Evolutionary conservation across 2,888 invertebrate species (phyloP).

Genomic region (Andricus quercusramuli): DNA sequence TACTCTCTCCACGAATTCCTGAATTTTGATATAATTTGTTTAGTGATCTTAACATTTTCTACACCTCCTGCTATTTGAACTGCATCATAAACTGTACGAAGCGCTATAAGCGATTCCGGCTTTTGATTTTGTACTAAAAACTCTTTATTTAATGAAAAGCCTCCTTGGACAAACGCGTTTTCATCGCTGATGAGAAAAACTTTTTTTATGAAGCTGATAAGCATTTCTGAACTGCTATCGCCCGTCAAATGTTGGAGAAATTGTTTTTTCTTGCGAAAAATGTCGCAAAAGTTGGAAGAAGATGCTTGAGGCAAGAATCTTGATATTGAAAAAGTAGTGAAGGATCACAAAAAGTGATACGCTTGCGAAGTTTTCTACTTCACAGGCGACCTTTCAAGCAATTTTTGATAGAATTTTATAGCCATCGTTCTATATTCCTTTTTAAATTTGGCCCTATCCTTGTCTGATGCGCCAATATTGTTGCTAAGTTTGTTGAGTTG

Average conservation of each 20-base stretch:
- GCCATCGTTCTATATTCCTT: too few species aligned
- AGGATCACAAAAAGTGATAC: neutral
- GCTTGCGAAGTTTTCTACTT: slow-evolving; percentile 13
- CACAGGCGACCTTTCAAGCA: too few species aligned
- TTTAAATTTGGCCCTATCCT: too few species aligned
- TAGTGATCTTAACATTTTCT: neutral
- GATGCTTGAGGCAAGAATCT: neutral
- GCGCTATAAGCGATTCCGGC: neutral
- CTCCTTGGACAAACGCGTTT: neutral
- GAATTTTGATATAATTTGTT: neutral
- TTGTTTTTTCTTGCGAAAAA: neutral
- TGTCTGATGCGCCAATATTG: too few species aligned
- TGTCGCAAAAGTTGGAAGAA: neutral
- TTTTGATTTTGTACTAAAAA: neutral
- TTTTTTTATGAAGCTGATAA: neutral
- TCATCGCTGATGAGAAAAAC: neutral
- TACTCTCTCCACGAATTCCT: too few species aligned
- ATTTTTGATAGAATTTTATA: too few species aligned
- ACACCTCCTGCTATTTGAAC: neutral
- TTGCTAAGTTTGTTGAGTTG: too few species aligned
- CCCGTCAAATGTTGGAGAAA: neutral
- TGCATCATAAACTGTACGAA: neutral
- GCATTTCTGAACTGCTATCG: too few species aligned
- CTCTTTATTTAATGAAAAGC: slow-evolving; percentile 1
- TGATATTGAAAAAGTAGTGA: neutral